Percentiles rank a stretch among this genome's conserved stretches.
Evolutionary conservation across 1,140 invertebrate species (phyloP).

Genomic region (Drosophila pseudoobscura): DNA sequence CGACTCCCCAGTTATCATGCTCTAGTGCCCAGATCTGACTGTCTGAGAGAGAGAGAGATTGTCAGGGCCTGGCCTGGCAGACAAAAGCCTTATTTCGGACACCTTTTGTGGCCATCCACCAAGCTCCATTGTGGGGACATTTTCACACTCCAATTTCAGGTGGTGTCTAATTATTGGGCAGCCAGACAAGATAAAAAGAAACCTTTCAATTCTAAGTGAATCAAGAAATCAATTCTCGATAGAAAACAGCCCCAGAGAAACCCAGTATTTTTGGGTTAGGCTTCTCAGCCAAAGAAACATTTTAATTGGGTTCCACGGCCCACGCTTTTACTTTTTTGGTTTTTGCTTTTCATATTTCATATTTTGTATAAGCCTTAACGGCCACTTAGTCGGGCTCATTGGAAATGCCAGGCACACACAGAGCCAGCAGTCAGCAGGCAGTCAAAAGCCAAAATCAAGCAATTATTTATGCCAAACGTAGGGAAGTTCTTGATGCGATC

Average conservation of each 20-base stretch:
- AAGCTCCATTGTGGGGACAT: constrained; percentile 61
- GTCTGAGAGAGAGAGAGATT: constrained; percentile 37
- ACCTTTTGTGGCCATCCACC: constrained; percentile 41
- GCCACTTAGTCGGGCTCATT: constrained; percentile 58
- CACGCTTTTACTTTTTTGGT: constrained; percentile 71
- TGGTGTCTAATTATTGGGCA: constrained; percentile 36
- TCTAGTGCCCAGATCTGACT: constrained; percentile 50
- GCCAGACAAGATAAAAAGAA: constrained; percentile 6
- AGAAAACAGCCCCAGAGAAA: constrained; percentile 24
- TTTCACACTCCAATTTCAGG: constrained; percentile 77
- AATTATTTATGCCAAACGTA: constrained; percentile 72
- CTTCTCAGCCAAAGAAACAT: constrained; percentile 7
- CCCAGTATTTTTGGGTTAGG: constrained; percentile 19
- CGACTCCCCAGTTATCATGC: constrained; percentile 37
- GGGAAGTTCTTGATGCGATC: constrained; percentile 49
- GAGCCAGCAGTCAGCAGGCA: constrained; percentile 12
- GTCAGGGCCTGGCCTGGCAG: constrained; percentile 46
- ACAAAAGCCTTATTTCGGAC: constrained; percentile 61
- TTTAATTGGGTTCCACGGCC: constrained; percentile 42
- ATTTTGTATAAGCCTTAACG: constrained; percentile 52
- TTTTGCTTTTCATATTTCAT: constrained; percentile 50
- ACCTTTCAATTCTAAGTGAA: constrained; percentile 43
- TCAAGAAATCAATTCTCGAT: constrained; percentile 52
- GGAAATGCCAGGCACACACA: constrained; percentile 58
- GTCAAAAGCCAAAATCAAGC: constrained; percentile 58